phyloP scores from a whole-genome alignment of 1,140 invertebrate genomes.

The Nymphalis io region DNA sequence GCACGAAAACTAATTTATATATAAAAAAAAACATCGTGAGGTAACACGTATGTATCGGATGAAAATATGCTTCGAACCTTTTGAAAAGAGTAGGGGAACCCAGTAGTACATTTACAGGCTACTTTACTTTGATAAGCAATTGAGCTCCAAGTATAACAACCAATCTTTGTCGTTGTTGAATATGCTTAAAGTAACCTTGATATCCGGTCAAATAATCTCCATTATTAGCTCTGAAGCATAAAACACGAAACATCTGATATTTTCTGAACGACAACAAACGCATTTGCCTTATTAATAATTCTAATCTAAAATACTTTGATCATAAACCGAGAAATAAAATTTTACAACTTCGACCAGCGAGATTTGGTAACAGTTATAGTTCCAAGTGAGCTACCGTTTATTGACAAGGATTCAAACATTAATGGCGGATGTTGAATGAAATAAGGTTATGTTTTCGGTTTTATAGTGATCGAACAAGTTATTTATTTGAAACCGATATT shows the following conservation, averaged over 20 bases:
- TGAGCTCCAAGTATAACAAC: no score
- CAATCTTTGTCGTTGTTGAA: no score
- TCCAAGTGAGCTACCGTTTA: constrained; percentile 16
- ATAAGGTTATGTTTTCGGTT: constrained; percentile 17
- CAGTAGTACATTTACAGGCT: no score
- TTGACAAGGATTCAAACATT: constrained; percentile 11
- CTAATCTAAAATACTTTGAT: constrained; percentile 13
- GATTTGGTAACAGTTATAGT: constrained; percentile 12
- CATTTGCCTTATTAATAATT: constrained; percentile 18
- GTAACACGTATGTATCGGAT: no score
- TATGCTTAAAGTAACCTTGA: no score
- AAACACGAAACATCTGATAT: background rate
- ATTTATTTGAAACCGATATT: background rate
- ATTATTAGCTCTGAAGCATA: background rate
- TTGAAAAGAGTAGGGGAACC: no score
- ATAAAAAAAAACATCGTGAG: no score
- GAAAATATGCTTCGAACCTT: no score
- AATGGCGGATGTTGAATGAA: background rate
- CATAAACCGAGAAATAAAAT: constrained; percentile 21
- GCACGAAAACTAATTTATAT: no score
- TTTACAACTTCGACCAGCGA: constrained; percentile 20
- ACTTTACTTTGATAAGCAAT: no score
- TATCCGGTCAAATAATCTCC: no score
- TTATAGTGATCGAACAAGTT: background rate
- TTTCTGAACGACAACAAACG: constrained; percentile 11